Percentiles rank a stretch among this genome's conserved stretches.
Conservation (phyloP, 2,113 vertebrate species). For the Carassius auratus region DNA sequence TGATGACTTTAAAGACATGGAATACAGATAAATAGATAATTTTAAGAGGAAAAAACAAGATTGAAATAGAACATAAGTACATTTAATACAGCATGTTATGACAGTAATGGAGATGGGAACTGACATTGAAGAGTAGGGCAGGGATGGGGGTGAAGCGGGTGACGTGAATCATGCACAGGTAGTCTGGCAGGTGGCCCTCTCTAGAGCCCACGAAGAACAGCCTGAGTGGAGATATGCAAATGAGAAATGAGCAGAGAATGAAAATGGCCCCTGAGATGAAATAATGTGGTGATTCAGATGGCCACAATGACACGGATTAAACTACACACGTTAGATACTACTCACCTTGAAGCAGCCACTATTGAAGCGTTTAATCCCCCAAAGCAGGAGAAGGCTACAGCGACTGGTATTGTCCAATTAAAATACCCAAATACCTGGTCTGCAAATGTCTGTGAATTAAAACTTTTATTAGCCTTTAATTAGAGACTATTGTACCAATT, state of each 20-base stretch:
- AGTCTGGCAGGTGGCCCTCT: slow-evolving; percentile 89
- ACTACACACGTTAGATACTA: background rate
- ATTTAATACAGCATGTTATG: background rate
- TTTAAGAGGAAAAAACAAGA: background rate
- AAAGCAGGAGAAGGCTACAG: slow-evolving; percentile 89
- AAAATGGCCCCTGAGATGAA: background rate
- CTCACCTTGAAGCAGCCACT: slow-evolving; percentile 87
- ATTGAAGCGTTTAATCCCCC: slow-evolving; percentile 92
- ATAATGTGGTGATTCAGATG: slow-evolving; percentile 7
- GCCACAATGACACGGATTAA: background rate
- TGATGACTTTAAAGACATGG: too few species aligned
- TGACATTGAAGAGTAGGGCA: slow-evolving; percentile 90
- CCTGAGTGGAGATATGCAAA: slow-evolving; percentile 67
- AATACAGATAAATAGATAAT: background rate
- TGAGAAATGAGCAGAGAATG: background rate
- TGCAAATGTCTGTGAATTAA: slow-evolving; percentile 82
- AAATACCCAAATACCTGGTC: slow-evolving; percentile 87
- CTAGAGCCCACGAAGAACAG: slow-evolving; percentile 92
- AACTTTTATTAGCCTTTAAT: background rate
- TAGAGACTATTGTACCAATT: background rate
- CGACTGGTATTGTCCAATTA: slow-evolving; percentile 88
- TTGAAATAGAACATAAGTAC: background rate
- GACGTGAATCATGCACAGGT: slow-evolving; percentile 90
- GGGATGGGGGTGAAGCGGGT: slow-evolving; percentile 86
- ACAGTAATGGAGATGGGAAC: slow-evolving; percentile 57